Evolutionary conservation across 2,113 vertebrate species (phyloP), one percentile per base, ranked within the genome.

Genomic region (Cercocebus atys): DNA sequence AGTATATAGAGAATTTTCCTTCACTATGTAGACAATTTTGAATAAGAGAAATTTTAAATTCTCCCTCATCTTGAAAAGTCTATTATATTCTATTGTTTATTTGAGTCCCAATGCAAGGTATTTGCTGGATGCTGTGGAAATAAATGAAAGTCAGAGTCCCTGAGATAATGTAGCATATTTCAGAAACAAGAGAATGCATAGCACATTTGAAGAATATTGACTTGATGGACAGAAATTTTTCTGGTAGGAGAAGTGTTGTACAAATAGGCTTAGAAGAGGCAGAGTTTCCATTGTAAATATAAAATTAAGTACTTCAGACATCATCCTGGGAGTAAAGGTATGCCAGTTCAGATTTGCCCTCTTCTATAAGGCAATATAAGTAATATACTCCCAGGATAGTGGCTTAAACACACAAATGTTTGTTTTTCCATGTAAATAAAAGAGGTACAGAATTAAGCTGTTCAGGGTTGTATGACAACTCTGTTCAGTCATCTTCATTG

Each of bases 241-340:
- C 88, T 89, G 38, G 30, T 81, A 70, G 82, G 47, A 87, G 72
- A 88, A 84, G 30, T 45, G 25, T 18, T 96, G 7, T 61, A 85
- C 47, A 82, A 82, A 80, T 5, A 68, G 30, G 22, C 45, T 82
- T 88, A 88, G 45, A 83, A 50, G 50, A 86, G 81, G n/a, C 68
- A 45, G 43, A 83, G 47, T 81, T 94, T 94, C 57, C 75, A 68
- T 6, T 66, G 72, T 93, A 52, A 94, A 57, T 90, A 93, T 97
- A 78, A 95, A 84, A 40, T 55, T 84, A 90, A 97, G 59, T 97
- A 96, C 23, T 70, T 45, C 40, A 68, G 27, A 20, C 22, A 68
- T 25, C 9, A 88, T 95, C 59, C 32, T 43, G 10, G 43, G 52
- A 12, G 55, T 30, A 82, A 93, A 27, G 5, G 23, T 72, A 13